These are phyloP conservation scores for Microcebus tavaratra DNA, from an alignment of 2,113 vertebrate genomes.

Conservation along the genomic window DNA sequence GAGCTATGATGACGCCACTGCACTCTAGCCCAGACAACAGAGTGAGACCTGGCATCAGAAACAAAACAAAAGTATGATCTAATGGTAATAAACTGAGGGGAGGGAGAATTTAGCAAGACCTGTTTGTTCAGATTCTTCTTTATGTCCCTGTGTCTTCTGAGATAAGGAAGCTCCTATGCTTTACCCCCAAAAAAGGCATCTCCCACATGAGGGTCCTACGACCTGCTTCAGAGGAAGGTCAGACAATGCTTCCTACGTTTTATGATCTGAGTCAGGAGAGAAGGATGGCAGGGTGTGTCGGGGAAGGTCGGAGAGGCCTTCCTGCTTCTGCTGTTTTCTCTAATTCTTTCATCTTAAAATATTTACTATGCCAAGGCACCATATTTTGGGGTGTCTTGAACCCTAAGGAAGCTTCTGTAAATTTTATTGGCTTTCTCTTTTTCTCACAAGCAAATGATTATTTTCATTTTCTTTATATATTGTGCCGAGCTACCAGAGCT, in stretches of 20 bases:
- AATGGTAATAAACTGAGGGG: neutral
- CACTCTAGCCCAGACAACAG: no score
- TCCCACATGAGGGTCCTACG: neutral
- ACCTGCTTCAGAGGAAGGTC: neutral
- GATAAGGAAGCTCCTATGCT: neutral
- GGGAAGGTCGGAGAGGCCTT: neutral
- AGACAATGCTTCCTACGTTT: neutral
- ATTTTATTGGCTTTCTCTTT: constrained; percentile 67
- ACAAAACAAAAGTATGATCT: neutral
- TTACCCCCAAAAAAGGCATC: no score
- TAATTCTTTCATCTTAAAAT: neutral
- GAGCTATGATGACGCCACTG: no score
- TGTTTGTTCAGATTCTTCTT: neutral
- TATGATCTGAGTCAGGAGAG: neutral
- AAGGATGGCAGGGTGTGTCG: neutral
- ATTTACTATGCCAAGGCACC: neutral
- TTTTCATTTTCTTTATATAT: constrained; percentile 59
- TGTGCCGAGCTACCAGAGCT: neutral
- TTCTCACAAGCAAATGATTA: constrained; percentile 23
- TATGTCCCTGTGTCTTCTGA: neutral
- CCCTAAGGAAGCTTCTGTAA: constrained; percentile 57
- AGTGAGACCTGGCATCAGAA: no score
- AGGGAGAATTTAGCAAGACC: no score
- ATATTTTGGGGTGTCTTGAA: neutral
- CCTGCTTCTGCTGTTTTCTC: neutral